Percentiles rank a stretch among this genome's conserved stretches.
phyloP scores from a whole-genome alignment of 2,888 invertebrate species.

The Erebia ligea region DNA sequence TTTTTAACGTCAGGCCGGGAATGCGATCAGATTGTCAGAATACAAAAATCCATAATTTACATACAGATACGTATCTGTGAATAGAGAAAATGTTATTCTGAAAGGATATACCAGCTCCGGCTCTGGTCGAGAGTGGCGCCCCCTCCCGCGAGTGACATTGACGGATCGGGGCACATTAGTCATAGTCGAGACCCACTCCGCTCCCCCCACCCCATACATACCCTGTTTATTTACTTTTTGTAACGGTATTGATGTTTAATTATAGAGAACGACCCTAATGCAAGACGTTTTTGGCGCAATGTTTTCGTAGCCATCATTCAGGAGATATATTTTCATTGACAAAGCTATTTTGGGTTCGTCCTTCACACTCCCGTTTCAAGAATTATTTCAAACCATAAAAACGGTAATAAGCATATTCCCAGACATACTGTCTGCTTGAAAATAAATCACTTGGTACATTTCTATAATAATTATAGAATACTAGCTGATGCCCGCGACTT shows the following conservation, averaged over 20 bases:
- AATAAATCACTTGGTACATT: background rate
- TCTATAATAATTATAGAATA: no score
- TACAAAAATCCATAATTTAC: slow-evolving; percentile 66
- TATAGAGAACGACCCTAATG: slow-evolving; percentile 77
- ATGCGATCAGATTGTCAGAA: slow-evolving; percentile 42
- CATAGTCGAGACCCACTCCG: slow-evolving; percentile 84
- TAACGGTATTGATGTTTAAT: slow-evolving; percentile 83
- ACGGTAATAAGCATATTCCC: slow-evolving; percentile 17
- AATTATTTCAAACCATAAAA: slow-evolving; percentile 14
- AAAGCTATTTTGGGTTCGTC: slow-evolving; percentile 31
- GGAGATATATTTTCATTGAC: slow-evolving; percentile 21
- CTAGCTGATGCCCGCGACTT: no score
- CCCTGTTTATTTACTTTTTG: slow-evolving; percentile 83
- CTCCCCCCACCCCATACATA: slow-evolving; percentile 73
- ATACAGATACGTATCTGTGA: slow-evolving; percentile 74
- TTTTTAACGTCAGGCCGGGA: slow-evolving; percentile 33
- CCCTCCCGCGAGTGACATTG: slow-evolving; percentile 84
- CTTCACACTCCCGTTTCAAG: slow-evolving; percentile 29
- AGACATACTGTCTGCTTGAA: background rate
- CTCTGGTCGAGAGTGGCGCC: slow-evolving; percentile 74
- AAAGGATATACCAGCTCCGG: slow-evolving; percentile 73
- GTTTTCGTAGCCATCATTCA: slow-evolving; percentile 56
- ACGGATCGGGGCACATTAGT: slow-evolving; percentile 88
- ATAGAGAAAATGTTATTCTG: slow-evolving; percentile 76
- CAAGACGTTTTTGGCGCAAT: slow-evolving; percentile 72